Evolutionary conservation across 2,888 invertebrate genomes (phyloP).

Genomic region (Zonitis immaculata): DNA sequence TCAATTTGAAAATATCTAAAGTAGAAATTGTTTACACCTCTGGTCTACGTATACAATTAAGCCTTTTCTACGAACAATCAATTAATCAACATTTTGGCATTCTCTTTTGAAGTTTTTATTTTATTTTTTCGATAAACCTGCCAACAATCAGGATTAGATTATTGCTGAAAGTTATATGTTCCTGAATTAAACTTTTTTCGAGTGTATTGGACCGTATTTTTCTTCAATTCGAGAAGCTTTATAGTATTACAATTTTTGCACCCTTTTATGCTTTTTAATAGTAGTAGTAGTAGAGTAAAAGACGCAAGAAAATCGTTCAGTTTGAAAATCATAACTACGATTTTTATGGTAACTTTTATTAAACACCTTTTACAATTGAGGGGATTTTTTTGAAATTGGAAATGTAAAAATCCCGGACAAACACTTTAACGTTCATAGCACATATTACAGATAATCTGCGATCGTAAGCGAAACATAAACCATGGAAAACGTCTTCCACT

Average conservation of each 20-base stretch:
- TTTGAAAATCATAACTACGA: no score
- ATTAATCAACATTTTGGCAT: not conserved
- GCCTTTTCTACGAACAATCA: not conserved
- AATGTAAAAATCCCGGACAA: conserved; percentile 21
- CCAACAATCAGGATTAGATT: not conserved
- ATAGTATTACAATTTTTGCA: not conserved
- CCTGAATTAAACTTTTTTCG: not conserved
- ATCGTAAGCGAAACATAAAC: conserved; percentile 26
- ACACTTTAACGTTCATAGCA: conserved; percentile 26
- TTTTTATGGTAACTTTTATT: no score
- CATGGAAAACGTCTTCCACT: conserved; percentile 25
- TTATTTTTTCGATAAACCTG: not conserved
- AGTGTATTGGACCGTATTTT: not conserved
- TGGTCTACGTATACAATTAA: not conserved
- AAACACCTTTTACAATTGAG: no score
- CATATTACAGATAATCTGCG: conserved; percentile 29
- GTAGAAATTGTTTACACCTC: not conserved
- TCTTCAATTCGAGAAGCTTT: not conserved
- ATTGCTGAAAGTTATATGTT: not conserved
- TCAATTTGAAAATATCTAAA: not conserved
- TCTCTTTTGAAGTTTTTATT: not conserved
- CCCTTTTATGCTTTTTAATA: not conserved
- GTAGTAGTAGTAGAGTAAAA: no score
- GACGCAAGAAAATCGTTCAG: no score
- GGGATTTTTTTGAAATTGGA: not conserved